Conservation (phyloP, 2,888 invertebrate genomes). For the Tiliacea citrago region DNA sequence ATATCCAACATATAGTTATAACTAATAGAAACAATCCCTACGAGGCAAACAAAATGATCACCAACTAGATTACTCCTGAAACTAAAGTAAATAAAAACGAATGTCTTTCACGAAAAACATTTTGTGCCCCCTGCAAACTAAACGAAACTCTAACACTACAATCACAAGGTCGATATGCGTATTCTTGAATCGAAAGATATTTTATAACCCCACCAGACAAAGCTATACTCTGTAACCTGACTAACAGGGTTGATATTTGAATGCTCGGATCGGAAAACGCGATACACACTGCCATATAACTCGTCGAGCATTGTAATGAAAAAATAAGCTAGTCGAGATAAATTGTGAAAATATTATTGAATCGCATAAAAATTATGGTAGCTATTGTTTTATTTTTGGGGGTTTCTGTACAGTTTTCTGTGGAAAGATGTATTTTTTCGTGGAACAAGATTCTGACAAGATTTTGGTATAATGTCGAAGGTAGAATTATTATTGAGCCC, state of each 20-base stretch:
- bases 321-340: conserved; percentile 42
- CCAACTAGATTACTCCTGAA: conserved; percentile 60
- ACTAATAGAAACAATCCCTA: conserved; percentile 46
- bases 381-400: conserved; percentile 15
- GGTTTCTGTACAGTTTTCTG: neutral
- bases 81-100: conserved; percentile 69
- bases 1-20: conserved; percentile 31
- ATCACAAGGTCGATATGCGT: too few species aligned
- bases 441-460: too few species aligned
- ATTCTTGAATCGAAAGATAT: conserved; percentile 49
- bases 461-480: neutral
- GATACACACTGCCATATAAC: conserved; percentile 50
- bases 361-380: conserved; percentile 36
- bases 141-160: accelerated
- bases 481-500: neutral
- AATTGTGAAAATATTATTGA: conserved; percentile 57
- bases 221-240: accelerated
- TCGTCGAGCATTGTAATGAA: conserved; percentile 35
- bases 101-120: conserved; percentile 50
- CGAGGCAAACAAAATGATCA: conserved; percentile 61
- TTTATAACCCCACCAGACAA: conserved; percentile 4
- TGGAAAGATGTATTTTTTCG: neutral
- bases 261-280: neutral
- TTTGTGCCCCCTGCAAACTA: conserved; percentile 5
- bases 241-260: conserved; percentile 7